Conservation (phyloP, 2,797 vertebrate species). For the Acanthiza pusilla region DNA sequence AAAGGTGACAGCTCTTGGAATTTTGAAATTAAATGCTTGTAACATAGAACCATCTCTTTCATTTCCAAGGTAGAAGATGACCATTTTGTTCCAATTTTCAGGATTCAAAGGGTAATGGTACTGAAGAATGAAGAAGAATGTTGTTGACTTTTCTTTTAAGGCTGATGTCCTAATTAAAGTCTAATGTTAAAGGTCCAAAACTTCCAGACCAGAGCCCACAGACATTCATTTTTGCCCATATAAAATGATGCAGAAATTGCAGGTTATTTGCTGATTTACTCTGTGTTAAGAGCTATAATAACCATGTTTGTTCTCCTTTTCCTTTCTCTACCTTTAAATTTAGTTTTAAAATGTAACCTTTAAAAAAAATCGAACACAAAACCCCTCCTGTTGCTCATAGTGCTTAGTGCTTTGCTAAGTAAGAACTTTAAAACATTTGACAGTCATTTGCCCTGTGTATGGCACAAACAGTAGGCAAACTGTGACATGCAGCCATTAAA, state of each 20-base stretch:
- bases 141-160: neutral
- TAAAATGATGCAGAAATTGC: neutral
- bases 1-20: neutral
- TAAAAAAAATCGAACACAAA: neutral
- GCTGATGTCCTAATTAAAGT: neutral
- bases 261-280: neutral
- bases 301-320: neutral
- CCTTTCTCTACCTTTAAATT: neutral
- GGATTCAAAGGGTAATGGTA: neutral
- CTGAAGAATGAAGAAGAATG: neutral
- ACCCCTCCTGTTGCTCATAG: fast-evolving
- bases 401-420: neutral
- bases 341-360: neutral
- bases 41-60: neutral
- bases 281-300: neutral
- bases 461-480: neutral
- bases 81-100: neutral
- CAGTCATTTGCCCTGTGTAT: neutral
- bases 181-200: neutral
- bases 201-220: neutral
- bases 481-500: neutral
- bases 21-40: neutral
- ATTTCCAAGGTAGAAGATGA: neutral
- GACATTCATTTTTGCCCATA: neutral
- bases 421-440: neutral